Base-by-base conservation (phyloP, 1,140 invertebrate species). In the Bicyclus anynana region DNA sequence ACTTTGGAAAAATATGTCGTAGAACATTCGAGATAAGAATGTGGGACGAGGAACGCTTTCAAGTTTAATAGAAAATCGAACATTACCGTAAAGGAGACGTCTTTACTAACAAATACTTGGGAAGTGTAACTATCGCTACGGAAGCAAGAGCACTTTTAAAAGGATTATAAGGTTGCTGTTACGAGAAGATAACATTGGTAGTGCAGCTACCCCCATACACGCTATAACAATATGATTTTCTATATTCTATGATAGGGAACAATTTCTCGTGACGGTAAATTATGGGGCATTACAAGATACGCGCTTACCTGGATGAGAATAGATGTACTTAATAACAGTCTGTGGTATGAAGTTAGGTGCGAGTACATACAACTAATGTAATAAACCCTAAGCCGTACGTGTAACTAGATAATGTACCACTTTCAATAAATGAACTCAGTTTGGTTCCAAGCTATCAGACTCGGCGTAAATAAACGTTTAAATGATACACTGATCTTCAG, bases 61-160 rank as follows among this genome's bases (percentile, higher is more conserved):
- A 80, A 87, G 80, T 87, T 87, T 87, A 87, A 87, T 87, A 87
- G 84, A 87, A 87, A 87, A 87, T 87, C 84, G 82, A 85, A 85
- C 82, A 87, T 87, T 85, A 87, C 81, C 84, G 84, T 87, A 84
- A 87, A 84, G 55, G 80, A 80, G 78, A 87, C 84, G 81, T 85
- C 76, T 85, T 77, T 80, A 77, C 82, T 83, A 86, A 86, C 84
- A 86, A 87, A 87, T 84, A 77, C 82, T 79, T 84, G 73, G 68
- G 67, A 77, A 78, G 77, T 72, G 66, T 75, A 79, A 67, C 66
- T 74, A 70, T 59, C 46, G 52, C 60, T 56, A 49, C 47, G 64
- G 63, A 72, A 77, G 65, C 63, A 68, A 51, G 53, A 62, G 37
- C 59, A 56, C 51, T 56, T 61, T 64, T 67, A 69, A 72, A 70